Evolutionary conservation across 2,888 invertebrate species (phyloP).

Genomic region (Lobophora halterata): DNA sequence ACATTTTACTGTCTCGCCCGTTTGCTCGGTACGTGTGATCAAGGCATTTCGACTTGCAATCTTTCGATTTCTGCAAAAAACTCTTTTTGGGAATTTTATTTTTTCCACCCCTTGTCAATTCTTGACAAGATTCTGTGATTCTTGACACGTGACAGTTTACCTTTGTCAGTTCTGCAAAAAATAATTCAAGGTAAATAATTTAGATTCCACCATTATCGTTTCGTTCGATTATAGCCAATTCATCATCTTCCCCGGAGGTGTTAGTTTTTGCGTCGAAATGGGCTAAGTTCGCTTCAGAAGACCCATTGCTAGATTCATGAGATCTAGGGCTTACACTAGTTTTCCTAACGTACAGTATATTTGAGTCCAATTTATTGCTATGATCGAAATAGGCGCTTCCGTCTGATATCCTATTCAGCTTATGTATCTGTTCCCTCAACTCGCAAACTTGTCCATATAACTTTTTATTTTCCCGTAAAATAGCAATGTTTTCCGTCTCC

Average conservation of each 20-base stretch:
- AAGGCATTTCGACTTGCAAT: too few relatives aligned
- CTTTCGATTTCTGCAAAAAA: background rate
- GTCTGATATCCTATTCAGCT: conserved; percentile 70
- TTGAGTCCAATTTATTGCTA: conserved; percentile 56
- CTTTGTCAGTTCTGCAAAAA: background rate
- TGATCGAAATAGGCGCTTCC: conserved; percentile 57
- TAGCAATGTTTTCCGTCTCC: conserved; percentile 92
- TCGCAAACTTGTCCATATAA: conserved; percentile 78
- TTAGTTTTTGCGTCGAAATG: conserved; percentile 65
- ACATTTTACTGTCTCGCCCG: too few relatives aligned
- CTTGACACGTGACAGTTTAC: background rate
- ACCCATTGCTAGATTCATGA: conserved; percentile 69
- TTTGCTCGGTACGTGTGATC: too few relatives aligned
- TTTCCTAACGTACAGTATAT: conserved; percentile 65
- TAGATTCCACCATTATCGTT: conserved; percentile 40
- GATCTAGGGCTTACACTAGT: conserved; percentile 68
- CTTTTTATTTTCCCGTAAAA: conserved; percentile 95
- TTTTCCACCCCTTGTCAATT: too few relatives aligned
- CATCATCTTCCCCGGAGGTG: conserved; percentile 71
- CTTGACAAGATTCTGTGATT: conserved; percentile 5
- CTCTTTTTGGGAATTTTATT: background rate
- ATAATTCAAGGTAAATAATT: conserved; percentile 3
- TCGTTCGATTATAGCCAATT: conserved; percentile 67
- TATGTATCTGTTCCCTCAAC: conserved; percentile 71
- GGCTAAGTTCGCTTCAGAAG: conserved; percentile 66